phyloP scores from a whole-genome alignment of 2,797 vertebrate genomes.

The Neosilurus hyrtlii region DNA sequence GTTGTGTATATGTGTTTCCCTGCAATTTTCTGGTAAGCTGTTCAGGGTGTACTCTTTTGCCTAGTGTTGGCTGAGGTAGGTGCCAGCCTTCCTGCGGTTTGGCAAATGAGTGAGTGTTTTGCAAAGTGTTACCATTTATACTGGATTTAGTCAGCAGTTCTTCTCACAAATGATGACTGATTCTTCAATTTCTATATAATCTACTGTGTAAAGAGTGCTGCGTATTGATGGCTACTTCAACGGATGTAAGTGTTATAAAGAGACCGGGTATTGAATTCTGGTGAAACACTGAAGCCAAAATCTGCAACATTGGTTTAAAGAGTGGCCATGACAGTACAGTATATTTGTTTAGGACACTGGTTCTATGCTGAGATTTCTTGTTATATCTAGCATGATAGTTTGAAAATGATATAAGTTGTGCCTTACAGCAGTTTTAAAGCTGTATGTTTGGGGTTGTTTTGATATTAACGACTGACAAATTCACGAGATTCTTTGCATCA shows the following conservation, averaged over 20 bases:
- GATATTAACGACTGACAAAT: constrained; percentile 17
- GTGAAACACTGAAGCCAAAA: not conserved
- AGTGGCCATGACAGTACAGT: not conserved
- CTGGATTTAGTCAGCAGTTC: not conserved
- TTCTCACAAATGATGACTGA: not conserved
- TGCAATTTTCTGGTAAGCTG: too few species aligned
- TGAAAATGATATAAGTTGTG: not conserved
- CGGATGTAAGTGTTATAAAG: not conserved
- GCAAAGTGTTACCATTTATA: not conserved
- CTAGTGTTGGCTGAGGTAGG: too few species aligned
- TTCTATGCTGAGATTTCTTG: not conserved
- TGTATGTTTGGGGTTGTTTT: not conserved
- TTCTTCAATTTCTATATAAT: not conserved
- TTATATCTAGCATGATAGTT: not conserved
- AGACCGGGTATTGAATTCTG: not conserved
- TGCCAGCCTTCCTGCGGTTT: too few species aligned
- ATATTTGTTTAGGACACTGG: not conserved
- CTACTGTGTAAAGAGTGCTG: not conserved
- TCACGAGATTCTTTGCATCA: constrained; percentile 17
- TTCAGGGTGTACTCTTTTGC: too few species aligned
- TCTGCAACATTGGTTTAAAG: not conserved
- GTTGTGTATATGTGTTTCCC: too few species aligned
- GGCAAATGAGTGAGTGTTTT: not conserved
- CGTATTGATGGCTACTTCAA: not conserved
- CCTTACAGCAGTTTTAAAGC: not conserved